phyloP scores from a whole-genome alignment of 2,888 invertebrate genomes.

The Aphidoletes aphidimyza region DNA sequence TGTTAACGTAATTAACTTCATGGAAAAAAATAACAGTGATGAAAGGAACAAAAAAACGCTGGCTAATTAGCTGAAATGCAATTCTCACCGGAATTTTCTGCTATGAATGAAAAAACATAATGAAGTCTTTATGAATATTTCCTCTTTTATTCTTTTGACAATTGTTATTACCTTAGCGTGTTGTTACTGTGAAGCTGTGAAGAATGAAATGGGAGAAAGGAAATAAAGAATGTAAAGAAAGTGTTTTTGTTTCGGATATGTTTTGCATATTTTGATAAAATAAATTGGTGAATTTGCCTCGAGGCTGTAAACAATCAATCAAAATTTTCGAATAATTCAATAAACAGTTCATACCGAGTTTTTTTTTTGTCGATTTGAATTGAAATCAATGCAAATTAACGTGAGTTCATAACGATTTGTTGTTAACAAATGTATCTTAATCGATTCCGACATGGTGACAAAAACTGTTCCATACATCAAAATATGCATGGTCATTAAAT shows the following conservation, averaged over 20 bases:
- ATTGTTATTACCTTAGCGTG: not conserved
- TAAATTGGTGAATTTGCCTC: not conserved
- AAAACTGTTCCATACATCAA: too few relatives aligned
- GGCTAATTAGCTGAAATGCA: conserved; percentile 14
- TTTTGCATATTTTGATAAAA: not conserved
- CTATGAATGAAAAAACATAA: not conserved
- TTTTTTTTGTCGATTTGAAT: too few relatives aligned
- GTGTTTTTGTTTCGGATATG: too few relatives aligned
- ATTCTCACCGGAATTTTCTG: not conserved
- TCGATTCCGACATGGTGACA: too few relatives aligned
- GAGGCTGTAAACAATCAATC: not conserved
- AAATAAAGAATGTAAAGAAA: not conserved
- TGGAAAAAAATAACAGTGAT: not conserved
- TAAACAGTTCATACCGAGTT: too few relatives aligned
- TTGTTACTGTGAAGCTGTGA: not conserved
- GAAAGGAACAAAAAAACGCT: not conserved
- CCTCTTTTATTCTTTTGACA: not conserved
- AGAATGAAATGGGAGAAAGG: not conserved
- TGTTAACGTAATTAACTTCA: conserved; percentile 11
- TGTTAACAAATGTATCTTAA: too few relatives aligned
- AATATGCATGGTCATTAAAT: too few relatives aligned
- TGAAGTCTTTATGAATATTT: conserved; percentile 35
- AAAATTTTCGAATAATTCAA: not conserved
- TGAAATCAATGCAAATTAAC: too few relatives aligned
- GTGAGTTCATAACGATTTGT: too few relatives aligned